Conservation (phyloP, 2,797 vertebrate genomes). For the Sphaeramia orbicularis region DNA sequence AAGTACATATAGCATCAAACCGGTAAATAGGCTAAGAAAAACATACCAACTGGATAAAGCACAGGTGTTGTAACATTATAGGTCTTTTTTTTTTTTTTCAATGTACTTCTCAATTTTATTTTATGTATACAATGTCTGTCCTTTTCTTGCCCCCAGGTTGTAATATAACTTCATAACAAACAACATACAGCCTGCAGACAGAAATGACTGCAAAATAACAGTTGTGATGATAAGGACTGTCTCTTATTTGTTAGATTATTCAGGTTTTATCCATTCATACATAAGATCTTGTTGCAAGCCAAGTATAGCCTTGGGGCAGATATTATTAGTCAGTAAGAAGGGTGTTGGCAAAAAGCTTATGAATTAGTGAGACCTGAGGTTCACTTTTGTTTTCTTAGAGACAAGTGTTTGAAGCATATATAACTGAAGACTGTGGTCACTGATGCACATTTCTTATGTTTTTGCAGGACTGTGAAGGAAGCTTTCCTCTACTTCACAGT, state of each 20-base stretch:
- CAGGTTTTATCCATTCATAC: slow-evolving; percentile 61
- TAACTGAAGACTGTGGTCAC: slow-evolving; percentile 53
- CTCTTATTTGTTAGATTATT: slow-evolving; percentile 72
- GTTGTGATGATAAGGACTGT: slow-evolving; percentile 62
- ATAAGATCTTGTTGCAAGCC: slow-evolving; percentile 59
- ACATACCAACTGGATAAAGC: background rate
- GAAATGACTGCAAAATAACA: slow-evolving; percentile 64
- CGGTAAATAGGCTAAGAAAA: slow-evolving; percentile 21
- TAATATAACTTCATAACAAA: slow-evolving; percentile 74
- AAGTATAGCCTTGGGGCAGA: slow-evolving; percentile 67
- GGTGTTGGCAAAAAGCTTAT: slow-evolving; percentile 63
- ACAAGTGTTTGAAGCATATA: slow-evolving; percentile 54
- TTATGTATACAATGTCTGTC: slow-evolving; percentile 51
- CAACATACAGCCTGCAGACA: slow-evolving; percentile 57
- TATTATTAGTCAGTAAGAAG: slow-evolving; percentile 71
- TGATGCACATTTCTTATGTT: slow-evolving; percentile 72
- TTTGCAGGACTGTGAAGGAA: slow-evolving; percentile 80
- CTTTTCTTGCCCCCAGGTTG: slow-evolving; percentile 61
- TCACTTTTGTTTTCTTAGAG: slow-evolving; percentile 49
- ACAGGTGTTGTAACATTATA: too few relatives aligned
- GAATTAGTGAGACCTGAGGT: slow-evolving; percentile 60
- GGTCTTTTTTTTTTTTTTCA: too few relatives aligned
- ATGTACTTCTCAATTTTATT: slow-evolving; percentile 17
- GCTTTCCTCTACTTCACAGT: slow-evolving; percentile 53
- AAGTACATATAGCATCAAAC: background rate